Evolutionary conservation across 2,113 vertebrate genomes (phyloP), one percentile per base, ranked within the genome.

Genomic region (Stigmatopora nigra): DNA sequence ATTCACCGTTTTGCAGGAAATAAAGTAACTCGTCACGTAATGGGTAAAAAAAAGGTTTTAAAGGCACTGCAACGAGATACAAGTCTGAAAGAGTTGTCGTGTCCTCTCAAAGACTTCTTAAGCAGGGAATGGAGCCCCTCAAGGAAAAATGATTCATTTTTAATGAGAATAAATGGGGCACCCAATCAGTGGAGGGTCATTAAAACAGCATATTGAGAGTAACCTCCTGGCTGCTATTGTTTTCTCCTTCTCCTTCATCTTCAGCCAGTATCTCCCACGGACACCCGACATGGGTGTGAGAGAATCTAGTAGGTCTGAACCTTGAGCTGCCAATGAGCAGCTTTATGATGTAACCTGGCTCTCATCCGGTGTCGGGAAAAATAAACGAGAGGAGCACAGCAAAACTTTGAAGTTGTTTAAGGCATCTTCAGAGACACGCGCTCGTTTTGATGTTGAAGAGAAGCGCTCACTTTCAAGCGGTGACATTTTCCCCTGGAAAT

Each of bases 351-450:
- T 74, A 86, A 83, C 3, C 71, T 72, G 75, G 61, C 64, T 70
- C 70, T 78, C 78, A 75, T 75, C 71, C 70, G 70, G 62, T 60
- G 52, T 62, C 66, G 73, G 41, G 58, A 55, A 77, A 84, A 84
- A 86, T 79, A 84, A 82, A 79, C 66, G 31, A 51, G 74, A 69
- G 46, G 84, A 72, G 83, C 80, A 45, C 78, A 78, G 83, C 74
- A 77, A 68, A 72, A 84, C 87, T 88, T 89, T 88, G 83, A 89
- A 86, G 87, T 87, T 79, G 76, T 87, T 81, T 80, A 78, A 88
- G 77, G 61, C 68, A 78, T 84, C 86, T 87, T 84, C 81, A 61
- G 83, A 87, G 81, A 58, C 41, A 41, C 77, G 53, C 78, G 82
- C 81, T 22, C 41, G 59, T 61, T 89, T 87, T 89, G 82, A 89